phyloP scores from a whole-genome alignment of 2,797 vertebrate genomes.

The Octomys mimax region DNA sequence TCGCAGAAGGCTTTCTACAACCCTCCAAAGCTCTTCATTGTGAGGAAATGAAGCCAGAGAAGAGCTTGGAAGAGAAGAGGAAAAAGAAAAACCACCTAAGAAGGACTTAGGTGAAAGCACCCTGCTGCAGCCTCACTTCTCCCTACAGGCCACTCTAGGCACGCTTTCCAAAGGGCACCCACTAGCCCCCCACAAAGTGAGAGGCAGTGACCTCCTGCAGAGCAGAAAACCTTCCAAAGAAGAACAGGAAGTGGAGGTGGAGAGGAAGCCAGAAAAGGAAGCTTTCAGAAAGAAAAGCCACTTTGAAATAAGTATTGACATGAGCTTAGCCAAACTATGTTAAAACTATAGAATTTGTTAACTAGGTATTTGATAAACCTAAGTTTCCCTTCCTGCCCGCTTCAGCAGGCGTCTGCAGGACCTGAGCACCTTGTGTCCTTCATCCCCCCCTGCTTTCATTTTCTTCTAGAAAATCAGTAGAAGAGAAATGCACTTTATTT shows the following conservation, averaged over 20 bases:
- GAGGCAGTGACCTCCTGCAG: neutral
- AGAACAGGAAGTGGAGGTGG: neutral
- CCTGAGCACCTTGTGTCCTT: too few relatives aligned
- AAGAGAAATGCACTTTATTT: neutral
- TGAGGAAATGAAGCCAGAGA: neutral
- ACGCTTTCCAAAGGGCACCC: neutral
- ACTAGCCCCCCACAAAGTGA: neutral
- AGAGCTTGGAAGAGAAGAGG: neutral
- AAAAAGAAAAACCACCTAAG: neutral
- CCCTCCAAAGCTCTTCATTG: neutral
- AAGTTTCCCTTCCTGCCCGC: neutral
- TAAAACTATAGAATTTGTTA: neutral
- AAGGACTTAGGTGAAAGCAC: neutral
- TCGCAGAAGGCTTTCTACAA: neutral
- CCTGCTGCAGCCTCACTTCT: neutral
- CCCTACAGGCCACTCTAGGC: neutral
- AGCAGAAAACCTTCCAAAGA: neutral
- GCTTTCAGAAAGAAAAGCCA: conserved; percentile 10
- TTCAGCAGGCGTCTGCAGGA: neutral
- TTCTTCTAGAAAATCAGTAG: neutral
- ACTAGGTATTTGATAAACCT: neutral
- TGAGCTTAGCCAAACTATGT: neutral
- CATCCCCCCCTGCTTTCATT: neutral
- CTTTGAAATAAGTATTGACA: neutral
- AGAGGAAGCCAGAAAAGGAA: neutral